Percentiles rank a stretch among this genome's conserved stretches.
phyloP scores from a whole-genome alignment of 2,797 vertebrate species.

The Schizopygopsis malacanthus region DNA sequence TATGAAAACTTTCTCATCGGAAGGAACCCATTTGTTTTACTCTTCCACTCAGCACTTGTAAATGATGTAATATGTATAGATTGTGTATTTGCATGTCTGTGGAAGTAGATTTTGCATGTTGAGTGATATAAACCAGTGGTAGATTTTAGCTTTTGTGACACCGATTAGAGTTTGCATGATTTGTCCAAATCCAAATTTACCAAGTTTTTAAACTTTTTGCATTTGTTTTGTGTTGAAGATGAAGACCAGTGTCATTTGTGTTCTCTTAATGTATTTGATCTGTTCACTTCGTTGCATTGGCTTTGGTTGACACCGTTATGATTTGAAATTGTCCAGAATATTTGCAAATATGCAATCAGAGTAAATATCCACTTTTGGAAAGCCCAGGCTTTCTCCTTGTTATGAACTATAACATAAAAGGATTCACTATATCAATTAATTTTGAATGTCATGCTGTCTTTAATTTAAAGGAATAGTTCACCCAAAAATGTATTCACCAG shows the following conservation, averaged over 20 bases:
- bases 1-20: not conserved
- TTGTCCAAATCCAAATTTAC: slow-evolving; percentile 24
- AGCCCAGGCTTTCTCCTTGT: not conserved
- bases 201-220: slow-evolving; percentile 1
- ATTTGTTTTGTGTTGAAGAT: slow-evolving; percentile 14
- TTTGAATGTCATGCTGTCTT: not conserved
- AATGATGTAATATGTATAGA: slow-evolving; percentile 44
- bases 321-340: not conserved
- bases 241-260: not conserved
- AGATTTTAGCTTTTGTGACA: slow-evolving; percentile 16
- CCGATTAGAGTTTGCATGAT: not conserved
- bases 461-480: not conserved
- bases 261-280: not conserved
- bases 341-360: not conserved
- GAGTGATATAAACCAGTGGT: slow-evolving; percentile 32
- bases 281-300: not conserved
- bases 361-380: not conserved
- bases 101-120: slow-evolving; percentile 40
- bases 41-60: slow-evolving; percentile 33
- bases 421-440: not conserved
- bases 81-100: slow-evolving; percentile 49
- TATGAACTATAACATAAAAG: not conserved
- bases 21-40: not conserved
- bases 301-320: not conserved
- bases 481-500: not conserved